Conservation (phyloP, 2,888 invertebrate genomes). For the Tenthredo mesomela region DNA sequence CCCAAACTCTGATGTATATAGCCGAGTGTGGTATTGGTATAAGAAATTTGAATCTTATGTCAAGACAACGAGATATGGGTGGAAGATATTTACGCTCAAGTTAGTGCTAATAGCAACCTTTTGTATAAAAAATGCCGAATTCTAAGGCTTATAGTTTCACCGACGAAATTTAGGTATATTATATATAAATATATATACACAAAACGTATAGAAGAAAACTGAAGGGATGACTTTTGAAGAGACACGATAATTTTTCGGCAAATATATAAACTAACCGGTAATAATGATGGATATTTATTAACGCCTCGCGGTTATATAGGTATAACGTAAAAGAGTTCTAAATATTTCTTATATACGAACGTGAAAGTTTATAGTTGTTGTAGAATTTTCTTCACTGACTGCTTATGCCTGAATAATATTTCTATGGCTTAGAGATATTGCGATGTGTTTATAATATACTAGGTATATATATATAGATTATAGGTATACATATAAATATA, state of each 20-base stretch:
- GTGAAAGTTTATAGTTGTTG: background rate
- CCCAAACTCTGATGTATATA: background rate
- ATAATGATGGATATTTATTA: slow-evolving; percentile 1
- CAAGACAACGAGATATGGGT: slow-evolving; percentile 1
- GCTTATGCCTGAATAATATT: too few relatives aligned
- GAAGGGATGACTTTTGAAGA: background rate
- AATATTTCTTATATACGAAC: background rate
- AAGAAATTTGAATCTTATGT: background rate
- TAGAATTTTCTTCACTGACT: too few relatives aligned
- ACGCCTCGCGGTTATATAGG: too few relatives aligned
- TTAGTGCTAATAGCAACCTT: background rate
- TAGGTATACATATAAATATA: too few relatives aligned
- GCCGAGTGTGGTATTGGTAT: background rate
- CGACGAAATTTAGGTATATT: background rate
- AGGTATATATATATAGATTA: too few relatives aligned
- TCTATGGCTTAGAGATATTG: too few relatives aligned
- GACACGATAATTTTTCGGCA: background rate
- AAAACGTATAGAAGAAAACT: background rate
- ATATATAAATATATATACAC: too few relatives aligned
- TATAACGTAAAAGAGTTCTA: background rate
- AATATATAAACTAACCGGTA: slow-evolving; percentile 18
- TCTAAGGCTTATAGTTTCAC: background rate
- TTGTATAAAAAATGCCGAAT: background rate
- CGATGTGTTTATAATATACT: too few relatives aligned
- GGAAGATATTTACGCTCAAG: background rate